Percentiles rank a stretch among this genome's conserved stretches.
Evolutionary conservation across 2,113 vertebrate genomes (phyloP).

Genomic region (Lophochroa leadbeateri): DNA sequence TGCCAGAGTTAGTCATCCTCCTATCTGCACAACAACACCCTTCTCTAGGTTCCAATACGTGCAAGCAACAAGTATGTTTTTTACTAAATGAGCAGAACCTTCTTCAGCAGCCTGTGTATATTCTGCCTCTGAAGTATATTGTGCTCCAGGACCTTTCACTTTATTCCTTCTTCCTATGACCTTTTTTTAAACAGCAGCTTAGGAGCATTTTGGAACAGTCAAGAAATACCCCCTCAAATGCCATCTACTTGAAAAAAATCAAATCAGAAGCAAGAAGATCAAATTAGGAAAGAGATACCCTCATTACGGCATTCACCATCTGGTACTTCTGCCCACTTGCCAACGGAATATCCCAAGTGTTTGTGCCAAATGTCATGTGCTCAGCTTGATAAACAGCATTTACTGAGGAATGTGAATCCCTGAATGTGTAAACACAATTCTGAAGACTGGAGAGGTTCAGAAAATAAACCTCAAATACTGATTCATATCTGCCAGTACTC

Average conservation of each 20-base stretch:
- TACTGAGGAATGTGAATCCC: neutral
- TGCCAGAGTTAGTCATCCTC: neutral
- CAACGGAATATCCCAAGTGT: neutral
- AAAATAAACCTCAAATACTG: neutral
- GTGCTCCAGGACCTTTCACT: neutral
- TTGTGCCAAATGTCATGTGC: neutral
- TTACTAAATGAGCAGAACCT: neutral
- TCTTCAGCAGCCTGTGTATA: neutral
- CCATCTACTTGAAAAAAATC: neutral
- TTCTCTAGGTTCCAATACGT: neutral
- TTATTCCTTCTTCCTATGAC: neutral
- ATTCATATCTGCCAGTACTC: neutral
- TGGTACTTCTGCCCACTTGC: neutral
- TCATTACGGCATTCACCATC: constrained; percentile 12
- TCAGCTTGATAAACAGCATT: neutral
- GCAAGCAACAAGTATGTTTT: neutral
- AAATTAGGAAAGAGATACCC: neutral
- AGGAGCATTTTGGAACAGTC: neutral
- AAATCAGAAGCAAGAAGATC: neutral
- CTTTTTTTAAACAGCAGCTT: neutral
- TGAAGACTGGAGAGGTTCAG: neutral
- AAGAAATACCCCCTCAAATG: neutral
- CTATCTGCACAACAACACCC: neutral
- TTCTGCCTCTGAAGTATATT: neutral
- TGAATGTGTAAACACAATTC: neutral